phyloP scores from a whole-genome alignment of 2,113 vertebrate genomes.

The Callaeas wilsoni region DNA sequence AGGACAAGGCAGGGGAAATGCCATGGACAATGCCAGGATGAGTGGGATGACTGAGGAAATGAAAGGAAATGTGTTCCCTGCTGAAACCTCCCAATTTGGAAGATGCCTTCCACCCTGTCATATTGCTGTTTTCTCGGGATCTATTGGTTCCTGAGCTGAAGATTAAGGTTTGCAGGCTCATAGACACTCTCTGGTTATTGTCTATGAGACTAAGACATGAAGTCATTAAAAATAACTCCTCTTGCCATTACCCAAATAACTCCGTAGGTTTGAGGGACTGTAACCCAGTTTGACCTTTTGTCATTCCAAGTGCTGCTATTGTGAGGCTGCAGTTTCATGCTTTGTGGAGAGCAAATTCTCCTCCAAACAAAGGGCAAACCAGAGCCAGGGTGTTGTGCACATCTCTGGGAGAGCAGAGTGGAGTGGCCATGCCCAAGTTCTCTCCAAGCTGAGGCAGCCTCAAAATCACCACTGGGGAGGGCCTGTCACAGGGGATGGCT shows the following conservation, averaged over 20 bases:
- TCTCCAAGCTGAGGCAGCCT: neutral
- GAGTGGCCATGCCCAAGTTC: neutral
- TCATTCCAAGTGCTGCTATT: neutral
- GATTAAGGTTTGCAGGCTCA: neutral
- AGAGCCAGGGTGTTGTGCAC: neutral
- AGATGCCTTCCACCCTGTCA: neutral
- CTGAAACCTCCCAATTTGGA: neutral
- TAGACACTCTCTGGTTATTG: neutral
- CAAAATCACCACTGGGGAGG: fast-evolving
- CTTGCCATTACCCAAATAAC: neutral
- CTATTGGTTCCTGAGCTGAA: neutral
- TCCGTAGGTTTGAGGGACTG: neutral
- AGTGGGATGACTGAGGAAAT: neutral
- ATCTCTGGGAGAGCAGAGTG: neutral
- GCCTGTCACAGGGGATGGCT: neutral
- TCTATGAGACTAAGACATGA: neutral
- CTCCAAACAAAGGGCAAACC: neutral
- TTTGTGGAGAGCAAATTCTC: neutral
- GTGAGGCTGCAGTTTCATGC: neutral
- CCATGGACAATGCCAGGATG: neutral
- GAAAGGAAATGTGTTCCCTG: neutral
- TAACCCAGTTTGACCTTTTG: neutral
- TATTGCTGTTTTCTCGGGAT: neutral
- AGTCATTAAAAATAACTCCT: slow-evolving; percentile 12
- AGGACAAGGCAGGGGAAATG: neutral